These are phyloP conservation scores for Cryptotermes secundus DNA, from an alignment of 1,140 invertebrate genomes.

Conservation along the genomic window DNA sequence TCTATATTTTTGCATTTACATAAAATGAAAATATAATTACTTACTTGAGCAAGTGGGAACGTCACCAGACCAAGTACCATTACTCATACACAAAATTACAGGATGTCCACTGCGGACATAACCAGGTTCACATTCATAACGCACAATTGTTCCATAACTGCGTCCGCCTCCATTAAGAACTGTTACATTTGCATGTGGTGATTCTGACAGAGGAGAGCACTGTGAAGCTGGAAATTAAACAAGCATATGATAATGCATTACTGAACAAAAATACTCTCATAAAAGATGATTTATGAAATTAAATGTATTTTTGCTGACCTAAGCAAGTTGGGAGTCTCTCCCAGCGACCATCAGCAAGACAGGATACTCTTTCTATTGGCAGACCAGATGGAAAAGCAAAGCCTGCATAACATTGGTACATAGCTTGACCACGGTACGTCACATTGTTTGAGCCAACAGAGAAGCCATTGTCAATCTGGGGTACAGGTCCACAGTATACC, in stretches of 20 bases:
- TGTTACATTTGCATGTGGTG: constrained; percentile 82
- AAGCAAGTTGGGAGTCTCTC: constrained; percentile 87
- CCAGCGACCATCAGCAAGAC: constrained; percentile 85
- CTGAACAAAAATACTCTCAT: neutral
- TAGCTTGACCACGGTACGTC: constrained; percentile 87
- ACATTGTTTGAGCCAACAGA: constrained; percentile 94
- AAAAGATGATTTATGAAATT: neutral
- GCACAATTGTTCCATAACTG: constrained; percentile 92
- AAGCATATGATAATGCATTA: neutral
- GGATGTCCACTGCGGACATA: constrained; percentile 86
- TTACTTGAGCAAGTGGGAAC: constrained; percentile 85
- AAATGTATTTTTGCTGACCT: constrained; percentile 54
- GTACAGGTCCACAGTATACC: constrained; percentile 95
- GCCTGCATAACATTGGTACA: constrained; percentile 95
- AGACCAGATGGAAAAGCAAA: constrained; percentile 88
- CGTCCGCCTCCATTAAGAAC: constrained; percentile 90
- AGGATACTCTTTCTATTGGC: constrained; percentile 87
- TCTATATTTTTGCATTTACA: neutral
- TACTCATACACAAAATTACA: constrained; percentile 91
- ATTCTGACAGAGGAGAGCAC: constrained; percentile 85
- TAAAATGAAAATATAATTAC: constrained; percentile 39
- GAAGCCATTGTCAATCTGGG: constrained; percentile 96
- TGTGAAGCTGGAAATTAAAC: constrained; percentile 71
- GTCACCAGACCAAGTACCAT: constrained; percentile 93
- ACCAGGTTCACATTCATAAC: constrained; percentile 92